These are phyloP conservation scores for Pipistrellus pygmaeus DNA, from an alignment of 2,797 vertebrate genomes.

Conservation along the genomic window DNA sequence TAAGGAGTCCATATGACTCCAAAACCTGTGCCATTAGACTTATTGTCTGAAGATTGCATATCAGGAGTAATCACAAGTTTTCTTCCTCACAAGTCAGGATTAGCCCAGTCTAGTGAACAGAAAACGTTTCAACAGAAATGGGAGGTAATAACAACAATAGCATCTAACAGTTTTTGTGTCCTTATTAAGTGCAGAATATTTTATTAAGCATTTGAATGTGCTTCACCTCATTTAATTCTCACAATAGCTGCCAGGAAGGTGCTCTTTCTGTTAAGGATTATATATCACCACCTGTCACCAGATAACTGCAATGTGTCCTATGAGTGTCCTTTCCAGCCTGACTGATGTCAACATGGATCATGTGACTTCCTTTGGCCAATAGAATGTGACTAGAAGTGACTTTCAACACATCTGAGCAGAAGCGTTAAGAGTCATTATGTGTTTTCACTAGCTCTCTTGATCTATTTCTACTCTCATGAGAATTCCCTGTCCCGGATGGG, in stretches of 20 bases:
- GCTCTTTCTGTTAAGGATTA: constrained; percentile 14
- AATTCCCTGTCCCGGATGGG: not conserved
- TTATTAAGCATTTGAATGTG: not conserved
- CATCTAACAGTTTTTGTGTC: not conserved
- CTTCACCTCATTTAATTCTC: not conserved
- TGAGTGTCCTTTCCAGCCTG: not conserved
- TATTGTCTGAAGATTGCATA: constrained; percentile 39
- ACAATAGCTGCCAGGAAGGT: not conserved
- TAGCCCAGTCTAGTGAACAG: not conserved
- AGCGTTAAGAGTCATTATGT: not conserved
- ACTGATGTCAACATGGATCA: not conserved
- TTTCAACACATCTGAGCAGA: not conserved
- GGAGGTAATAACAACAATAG: not conserved
- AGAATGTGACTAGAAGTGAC: not conserved
- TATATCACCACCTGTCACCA: not conserved
- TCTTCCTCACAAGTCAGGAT: not conserved
- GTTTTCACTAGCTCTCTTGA: not conserved
- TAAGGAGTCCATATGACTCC: not conserved
- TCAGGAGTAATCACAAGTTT: not conserved
- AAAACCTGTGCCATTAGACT: constrained; percentile 14
- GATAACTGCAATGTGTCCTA: not conserved
- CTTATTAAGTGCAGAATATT: not conserved
- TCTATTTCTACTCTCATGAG: not conserved
- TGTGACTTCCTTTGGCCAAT: not conserved
- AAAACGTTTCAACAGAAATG: not conserved